A percentile compares a stretch with the other conserved stretches of the same genome.
These are phyloP conservation scores for Lithobates sylvaticus DNA, from an alignment of 2,797 vertebrate genomes.

Conservation along the genomic window DNA sequence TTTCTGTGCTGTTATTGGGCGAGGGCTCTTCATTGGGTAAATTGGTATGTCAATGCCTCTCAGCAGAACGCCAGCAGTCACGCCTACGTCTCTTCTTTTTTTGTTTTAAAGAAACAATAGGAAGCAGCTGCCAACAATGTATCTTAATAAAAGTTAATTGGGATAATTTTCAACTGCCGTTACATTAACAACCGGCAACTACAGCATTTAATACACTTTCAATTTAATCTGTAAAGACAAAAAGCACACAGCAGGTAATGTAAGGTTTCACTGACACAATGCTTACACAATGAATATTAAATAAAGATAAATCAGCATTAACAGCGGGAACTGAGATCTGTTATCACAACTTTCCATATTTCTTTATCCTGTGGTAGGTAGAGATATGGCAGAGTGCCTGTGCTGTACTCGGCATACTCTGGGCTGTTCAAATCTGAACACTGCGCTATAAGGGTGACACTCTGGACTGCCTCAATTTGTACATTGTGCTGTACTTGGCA, in stretches of 20 bases:
- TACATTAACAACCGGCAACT: not conserved
- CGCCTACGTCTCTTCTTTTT: not conserved
- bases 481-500: too few species aligned
- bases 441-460: too few species aligned
- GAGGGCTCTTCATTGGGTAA: too few species aligned
- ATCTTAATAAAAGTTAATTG: slow-evolving; percentile 42
- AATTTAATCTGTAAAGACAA: slow-evolving; percentile 12
- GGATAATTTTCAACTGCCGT: not conserved
- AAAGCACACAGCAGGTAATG: not conserved
- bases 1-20: too few species aligned
- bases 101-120: not conserved
- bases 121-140: slow-evolving; percentile 11
- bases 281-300: slow-evolving; percentile 2
- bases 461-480: too few species aligned
- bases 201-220: slow-evolving; percentile 3
- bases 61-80: too few species aligned
- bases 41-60: too few species aligned
- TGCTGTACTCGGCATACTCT: too few species aligned
- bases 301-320: slow-evolving; percentile 12
- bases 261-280: not conserved
- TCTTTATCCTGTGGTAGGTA: not conserved
- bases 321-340: not conserved
- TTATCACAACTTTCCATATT: not conserved
- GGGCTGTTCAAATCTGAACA: too few species aligned
- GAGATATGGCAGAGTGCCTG: not conserved